These are phyloP conservation scores for Microplitis demolitor DNA, from an alignment of 1,140 invertebrate genomes.

Conservation along the genomic window DNA sequence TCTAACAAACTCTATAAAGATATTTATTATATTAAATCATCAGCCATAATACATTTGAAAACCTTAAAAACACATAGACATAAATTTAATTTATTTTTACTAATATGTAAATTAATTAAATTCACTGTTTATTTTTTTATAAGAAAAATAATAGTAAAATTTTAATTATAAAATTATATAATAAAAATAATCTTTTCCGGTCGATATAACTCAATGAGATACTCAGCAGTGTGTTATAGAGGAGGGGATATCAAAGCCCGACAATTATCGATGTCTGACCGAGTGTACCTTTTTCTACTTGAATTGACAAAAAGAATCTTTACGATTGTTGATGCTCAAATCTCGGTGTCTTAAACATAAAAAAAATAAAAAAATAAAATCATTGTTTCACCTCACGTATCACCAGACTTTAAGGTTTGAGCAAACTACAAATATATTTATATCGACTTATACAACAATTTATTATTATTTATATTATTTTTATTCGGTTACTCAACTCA, in stretches of 20 bases:
- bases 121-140: too few species aligned
- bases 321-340: neutral
- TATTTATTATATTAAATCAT: neutral
- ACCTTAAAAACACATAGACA: too few species aligned
- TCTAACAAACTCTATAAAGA: neutral
- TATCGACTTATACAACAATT: too few species aligned
- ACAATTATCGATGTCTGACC: slow-evolving; percentile 17
- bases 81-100: too few species aligned
- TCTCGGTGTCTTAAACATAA: neutral
- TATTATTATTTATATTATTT: too few species aligned
- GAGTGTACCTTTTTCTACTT: slow-evolving; percentile 13
- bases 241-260: neutral
- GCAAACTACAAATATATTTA: neutral
- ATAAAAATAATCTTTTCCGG: too few species aligned
- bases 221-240: neutral
- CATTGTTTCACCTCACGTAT: neutral
- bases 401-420: neutral
- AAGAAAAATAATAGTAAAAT: too few species aligned
- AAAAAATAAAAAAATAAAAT: neutral
- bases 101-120: too few species aligned
- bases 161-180: too few species aligned
- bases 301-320: slow-evolving; percentile 2
- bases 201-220: too few species aligned
- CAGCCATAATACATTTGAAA: too few species aligned
- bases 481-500: too few species aligned